A percentile compares a stretch with the other conserved stretches of the same genome.
These are phyloP conservation scores for Agrilus biguttatus DNA, from an alignment of 2,888 invertebrate species.

Conservation along the genomic window DNA sequence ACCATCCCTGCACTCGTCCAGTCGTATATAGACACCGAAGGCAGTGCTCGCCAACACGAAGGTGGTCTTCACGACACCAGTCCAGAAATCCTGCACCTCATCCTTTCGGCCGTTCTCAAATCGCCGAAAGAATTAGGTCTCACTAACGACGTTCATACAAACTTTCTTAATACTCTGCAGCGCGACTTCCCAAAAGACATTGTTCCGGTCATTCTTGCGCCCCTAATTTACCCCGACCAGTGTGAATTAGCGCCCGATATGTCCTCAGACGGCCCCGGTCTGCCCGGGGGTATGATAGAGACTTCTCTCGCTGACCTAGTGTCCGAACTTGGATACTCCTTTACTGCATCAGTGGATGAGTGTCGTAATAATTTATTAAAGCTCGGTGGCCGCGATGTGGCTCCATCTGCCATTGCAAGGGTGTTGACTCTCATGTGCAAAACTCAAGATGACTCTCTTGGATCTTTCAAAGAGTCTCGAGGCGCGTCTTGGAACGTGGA, in stretches of 20 bases:
- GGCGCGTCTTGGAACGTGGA: conserved; percentile 79
- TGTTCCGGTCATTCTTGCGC: conserved; percentile 80
- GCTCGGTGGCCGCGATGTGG: conserved; percentile 68
- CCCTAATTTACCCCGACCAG: conserved; percentile 71
- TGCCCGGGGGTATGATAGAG: conserved; percentile 49
- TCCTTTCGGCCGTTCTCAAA: conserved; percentile 48
- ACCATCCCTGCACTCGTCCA: conserved; percentile 74
- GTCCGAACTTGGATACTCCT: conserved; percentile 82
- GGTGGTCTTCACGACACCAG: conserved; percentile 82
- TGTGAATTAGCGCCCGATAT: conserved; percentile 50
- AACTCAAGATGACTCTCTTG: conserved; percentile 52
- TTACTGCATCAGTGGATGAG: conserved; percentile 75
- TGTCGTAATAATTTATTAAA: conserved; percentile 75
- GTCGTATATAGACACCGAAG: conserved; percentile 74
- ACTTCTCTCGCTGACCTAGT: conserved; percentile 76
- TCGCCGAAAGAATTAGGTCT: conserved; percentile 49
- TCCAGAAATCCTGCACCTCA: conserved; percentile 75
- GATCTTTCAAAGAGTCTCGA: conserved; percentile 38
- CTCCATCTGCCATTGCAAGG: conserved; percentile 71
- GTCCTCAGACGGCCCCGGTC: conserved; percentile 47
- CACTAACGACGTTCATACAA: conserved; percentile 57
- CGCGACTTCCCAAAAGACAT: conserved; percentile 79
- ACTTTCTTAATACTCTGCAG: conserved; percentile 67
- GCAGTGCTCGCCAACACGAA: conserved; percentile 51
- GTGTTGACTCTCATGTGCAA: conserved; percentile 78